Conservation (phyloP, 2,113 vertebrate genomes). For the Catagonus wagneri region DNA sequence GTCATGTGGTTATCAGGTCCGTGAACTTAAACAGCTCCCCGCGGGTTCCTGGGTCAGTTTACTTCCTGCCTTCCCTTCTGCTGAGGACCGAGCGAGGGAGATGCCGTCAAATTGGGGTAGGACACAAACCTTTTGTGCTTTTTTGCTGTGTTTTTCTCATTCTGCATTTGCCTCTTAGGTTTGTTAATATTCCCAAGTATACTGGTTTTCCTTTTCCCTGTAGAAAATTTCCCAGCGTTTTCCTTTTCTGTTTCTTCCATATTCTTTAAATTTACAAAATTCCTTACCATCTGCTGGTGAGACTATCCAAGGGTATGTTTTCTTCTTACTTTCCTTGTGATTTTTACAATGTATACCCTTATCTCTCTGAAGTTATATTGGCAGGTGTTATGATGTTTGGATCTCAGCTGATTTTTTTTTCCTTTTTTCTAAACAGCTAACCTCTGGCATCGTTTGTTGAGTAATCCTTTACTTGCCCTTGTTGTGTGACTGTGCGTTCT, state of each 20-base stretch:
- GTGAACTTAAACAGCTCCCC: background rate
- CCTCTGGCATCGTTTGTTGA: background rate
- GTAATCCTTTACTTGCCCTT: background rate
- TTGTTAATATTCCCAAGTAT: background rate
- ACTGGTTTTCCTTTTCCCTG: background rate
- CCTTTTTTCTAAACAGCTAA: background rate
- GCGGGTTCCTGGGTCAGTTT: background rate
- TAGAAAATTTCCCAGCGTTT: background rate
- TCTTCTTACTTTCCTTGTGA: background rate
- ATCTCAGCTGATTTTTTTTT: background rate
- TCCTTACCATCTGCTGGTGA: background rate
- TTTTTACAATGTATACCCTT: background rate
- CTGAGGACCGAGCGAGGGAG: background rate
- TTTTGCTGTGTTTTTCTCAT: background rate
- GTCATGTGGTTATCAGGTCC: background rate
- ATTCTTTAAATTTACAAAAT: background rate
- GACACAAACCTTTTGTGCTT: background rate
- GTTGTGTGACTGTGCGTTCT: background rate
- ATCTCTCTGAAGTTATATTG: background rate
- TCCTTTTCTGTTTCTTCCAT: background rate
- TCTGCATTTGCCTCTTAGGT: background rate
- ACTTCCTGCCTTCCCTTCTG: background rate
- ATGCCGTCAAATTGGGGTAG: background rate
- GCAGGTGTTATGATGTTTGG: background rate
- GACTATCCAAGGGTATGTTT: background rate